Percentiles rank a stretch among this genome's conserved stretches.
These are phyloP conservation scores for Paramormyrops kingsleyae DNA, from an alignment of 2,113 vertebrate species.

Conservation along the genomic window DNA sequence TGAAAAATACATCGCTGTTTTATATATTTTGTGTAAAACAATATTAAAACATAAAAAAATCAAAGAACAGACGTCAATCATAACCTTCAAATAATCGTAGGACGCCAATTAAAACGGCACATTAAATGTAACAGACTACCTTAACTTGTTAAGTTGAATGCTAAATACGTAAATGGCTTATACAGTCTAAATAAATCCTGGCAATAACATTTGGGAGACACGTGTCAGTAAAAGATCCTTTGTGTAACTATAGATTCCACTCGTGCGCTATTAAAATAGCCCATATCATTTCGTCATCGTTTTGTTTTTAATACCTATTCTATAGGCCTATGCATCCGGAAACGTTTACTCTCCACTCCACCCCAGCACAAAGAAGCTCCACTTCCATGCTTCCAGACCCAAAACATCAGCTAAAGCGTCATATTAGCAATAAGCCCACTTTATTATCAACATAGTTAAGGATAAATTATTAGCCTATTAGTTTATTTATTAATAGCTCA, in stretches of 20 bases:
- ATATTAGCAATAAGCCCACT: background rate
- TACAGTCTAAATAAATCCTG: background rate
- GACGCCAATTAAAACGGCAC: background rate
- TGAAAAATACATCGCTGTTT: background rate
- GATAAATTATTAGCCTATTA: background rate
- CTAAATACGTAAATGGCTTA: background rate
- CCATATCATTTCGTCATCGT: slow-evolving; percentile 40
- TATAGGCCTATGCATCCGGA: slow-evolving; percentile 17
- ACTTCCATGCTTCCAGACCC: background rate
- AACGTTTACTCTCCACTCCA: background rate
- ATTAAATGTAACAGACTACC: background rate
- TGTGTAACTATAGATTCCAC: background rate
- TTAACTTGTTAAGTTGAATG: background rate
- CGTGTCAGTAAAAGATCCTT: background rate
- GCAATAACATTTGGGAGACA: background rate
- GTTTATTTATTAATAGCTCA: background rate
- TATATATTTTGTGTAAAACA: background rate
- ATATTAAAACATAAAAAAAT: background rate
- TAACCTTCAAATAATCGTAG: background rate
- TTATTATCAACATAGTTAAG: background rate
- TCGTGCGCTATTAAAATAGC: slow-evolving; percentile 33
- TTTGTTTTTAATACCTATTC: slow-evolving; percentile 38
- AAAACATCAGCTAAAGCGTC: background rate
- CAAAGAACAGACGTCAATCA: background rate
- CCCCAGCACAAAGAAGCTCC: background rate